Evolutionary conservation across 2,888 invertebrate species (phyloP), one percentile per base, ranked within the genome.

Genomic region (Trilocha varians): DNA sequence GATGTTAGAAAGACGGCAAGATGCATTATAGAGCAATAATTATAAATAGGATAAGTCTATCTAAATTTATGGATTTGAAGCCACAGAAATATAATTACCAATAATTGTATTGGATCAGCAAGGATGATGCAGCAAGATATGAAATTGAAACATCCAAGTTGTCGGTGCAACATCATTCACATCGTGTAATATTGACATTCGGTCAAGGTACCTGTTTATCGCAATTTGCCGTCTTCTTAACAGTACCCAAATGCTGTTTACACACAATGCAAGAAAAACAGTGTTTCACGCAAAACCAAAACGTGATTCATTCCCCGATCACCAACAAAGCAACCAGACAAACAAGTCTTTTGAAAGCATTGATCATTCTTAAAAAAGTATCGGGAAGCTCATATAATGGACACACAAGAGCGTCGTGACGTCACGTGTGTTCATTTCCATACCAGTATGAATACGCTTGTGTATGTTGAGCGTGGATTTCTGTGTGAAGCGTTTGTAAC

Each of bases 391-490:
- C 38, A 25, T 25, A 42, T 35, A n/a, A 34, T 39, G 18, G 40
- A 39, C 39, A 42, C 14, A 44, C 42, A 32, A 13, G 25, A 39
- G 39, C 40, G 40, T 42, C 36, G 38, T 18, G 33, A 32, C 6
- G 32, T 36, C 44, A 35, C 50, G 53, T 46, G 52, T 51, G 47
- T 44, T 52, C 38, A 50, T 49, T 46, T 45, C 57, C 84, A 72
- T 87, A 87, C 87, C 86, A 63, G 87, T 87, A 69, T 87, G 87
- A 58, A 86, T 87, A 71, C 87, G 79, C 80, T 86, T 87, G 87
- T 87, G 87, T 60, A 87, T 87, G 83, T 87, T 87, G 78, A 87
- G 87, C 54, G 87, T 87, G 53, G 87, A 87, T 75, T 87, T 87
- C 83, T 87, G 87, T 62, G 87, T 85, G 79, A 87, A 87, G 66